Base-by-base conservation (phyloP, 2,888 invertebrate species). In the Idaea dimidiata region DNA sequence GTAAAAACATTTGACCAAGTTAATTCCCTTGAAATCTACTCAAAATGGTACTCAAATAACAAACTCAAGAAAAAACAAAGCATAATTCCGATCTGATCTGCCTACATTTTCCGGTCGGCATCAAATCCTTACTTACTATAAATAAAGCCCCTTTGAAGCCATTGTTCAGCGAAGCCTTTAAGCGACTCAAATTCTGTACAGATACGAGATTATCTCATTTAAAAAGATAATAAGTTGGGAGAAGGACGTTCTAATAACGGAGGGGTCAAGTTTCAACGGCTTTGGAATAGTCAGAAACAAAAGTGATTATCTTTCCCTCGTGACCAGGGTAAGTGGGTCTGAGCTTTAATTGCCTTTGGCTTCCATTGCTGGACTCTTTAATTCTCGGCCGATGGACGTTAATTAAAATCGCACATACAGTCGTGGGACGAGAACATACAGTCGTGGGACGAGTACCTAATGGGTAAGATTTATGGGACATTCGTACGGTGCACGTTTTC, bases 321-420 rank as follows among this genome's bases (percentile, higher is more conserved):
- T 16, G 66, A 17, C 70, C 71, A 71, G 65, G 58, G 17, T 60
- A 65, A 63, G 53, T 59, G 59, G 68, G 71, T 59, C 69, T 57
- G 60, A 43, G 53, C 43, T 57, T 59, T 71, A 70, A 69, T 68
- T 63, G 69, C 63, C 65, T 67, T 62, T 60, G 62, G 61, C 59
- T 64, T 14, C 56, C 17, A 56, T 17, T 56, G 17, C 56, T 17
- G 17, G 10, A 56, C 56, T 56, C 56, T 61, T 61, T 65, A 66
- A 67, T 64, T 66, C 62, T 59, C 59, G 61, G 17, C 17, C 58
- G 59, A 59, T 61, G 65, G 63, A 63, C 67, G 64, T 63, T 71
- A 68, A 73, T 73, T 70, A 73, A 73, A 73, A 73, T 63, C 66
- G 67, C 65, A 68, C 67, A 63, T 61, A 59, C 58, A 65, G 61